Base-by-base conservation (phyloP, 35 echinoderm and acorn worm genomes). In the Ophiothrix spiculata region DNA sequence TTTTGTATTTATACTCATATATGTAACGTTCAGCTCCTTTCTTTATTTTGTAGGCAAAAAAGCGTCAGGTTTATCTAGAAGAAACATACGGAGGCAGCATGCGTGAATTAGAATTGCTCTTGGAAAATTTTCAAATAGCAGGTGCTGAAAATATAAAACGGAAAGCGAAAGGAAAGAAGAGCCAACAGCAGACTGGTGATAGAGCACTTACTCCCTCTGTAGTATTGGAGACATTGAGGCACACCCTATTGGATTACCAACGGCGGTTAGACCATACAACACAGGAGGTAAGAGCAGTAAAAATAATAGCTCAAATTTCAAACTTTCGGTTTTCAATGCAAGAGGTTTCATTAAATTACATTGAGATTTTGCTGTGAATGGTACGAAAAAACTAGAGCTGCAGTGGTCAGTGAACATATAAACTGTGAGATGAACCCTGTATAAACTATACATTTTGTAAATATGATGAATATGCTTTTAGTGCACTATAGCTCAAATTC, bases 61-160 rank as follows among this genome's bases (percentile, higher is more conserved):
- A 94, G 38, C 93, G 96, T 31, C 96, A 99, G 82, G 78, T 88
- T n/a, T 99, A 91, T 37, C 77, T 94, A 32, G 92, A 94, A 33
- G 89, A 99, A 74, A 99, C 96, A 0, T 99, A 99, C 23, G 96
- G 96, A 4, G 96, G 96, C 16, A 87, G 96, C 78, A 99, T 99
- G 96, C 77, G 86, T 56, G 96, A 99, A 56, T 79, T 99, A 6
- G 96, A 94, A 56, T 56, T 99, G 23, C 89, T 99, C 25, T 74
- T 99, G 0, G 38, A 94, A 23, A 94, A 81, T 83, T 88, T 92
- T 82, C 88, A 99, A 54, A 23, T 94, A 12, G 76, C 79, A 38
- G 86, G 86, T 21, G 82, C 84, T 31, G 31, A 80, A 46, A 35
- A 56, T 45, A 36, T 89, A 78, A 77, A 75, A 25, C 31, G 41